A percentile compares a stretch with the other conserved stretches of the same genome.
Evolutionary conservation across 2,888 invertebrate species (phyloP).

Genomic region (Dryococelus australis): DNA sequence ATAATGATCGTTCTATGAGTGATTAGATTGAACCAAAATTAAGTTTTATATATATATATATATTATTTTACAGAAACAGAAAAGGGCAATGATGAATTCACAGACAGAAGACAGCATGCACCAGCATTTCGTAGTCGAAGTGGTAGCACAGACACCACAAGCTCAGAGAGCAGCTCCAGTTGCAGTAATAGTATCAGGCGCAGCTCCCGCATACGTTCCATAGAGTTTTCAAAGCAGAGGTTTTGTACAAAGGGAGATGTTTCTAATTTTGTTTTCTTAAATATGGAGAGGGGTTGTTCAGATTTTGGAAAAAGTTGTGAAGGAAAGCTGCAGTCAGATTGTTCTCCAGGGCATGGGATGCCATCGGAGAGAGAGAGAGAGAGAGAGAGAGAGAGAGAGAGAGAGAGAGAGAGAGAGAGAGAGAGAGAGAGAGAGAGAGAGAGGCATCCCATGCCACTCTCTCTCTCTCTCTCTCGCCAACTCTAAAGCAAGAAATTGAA

Average conservation of each 20-base stretch:
- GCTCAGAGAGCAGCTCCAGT: slow-evolving; percentile 57
- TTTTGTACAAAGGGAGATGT: slow-evolving; percentile 35
- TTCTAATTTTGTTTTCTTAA: neutral
- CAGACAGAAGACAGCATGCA: slow-evolving; percentile 42
- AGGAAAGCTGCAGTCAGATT: slow-evolving; percentile 48
- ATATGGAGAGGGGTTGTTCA: neutral
- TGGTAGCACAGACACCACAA: slow-evolving; percentile 57
- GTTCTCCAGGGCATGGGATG: slow-evolving; percentile 54
- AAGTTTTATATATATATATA: too few relatives aligned
- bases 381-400: too few relatives aligned
- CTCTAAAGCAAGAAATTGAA: too few relatives aligned
- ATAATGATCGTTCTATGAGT: too few relatives aligned
- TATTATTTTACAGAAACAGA: too few relatives aligned
- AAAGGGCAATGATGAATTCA: neutral
- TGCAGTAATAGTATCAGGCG: slow-evolving; percentile 54
- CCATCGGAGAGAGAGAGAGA: slow-evolving; percentile 56
- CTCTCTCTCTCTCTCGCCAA: too few relatives aligned
- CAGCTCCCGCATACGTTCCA: slow-evolving; percentile 67
- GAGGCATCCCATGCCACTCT: too few relatives aligned
- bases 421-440: too few relatives aligned
- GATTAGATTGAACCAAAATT: too few relatives aligned
- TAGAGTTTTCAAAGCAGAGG: slow-evolving; percentile 72
- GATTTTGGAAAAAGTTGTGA: slow-evolving; percentile 27
- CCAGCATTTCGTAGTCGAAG: slow-evolving; percentile 55
- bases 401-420: too few relatives aligned